Percentiles rank a stretch among this genome's conserved stretches.
Evolutionary conservation across 2,113 vertebrate genomes (phyloP).

Genomic region (Todiramphus chloris): DNA sequence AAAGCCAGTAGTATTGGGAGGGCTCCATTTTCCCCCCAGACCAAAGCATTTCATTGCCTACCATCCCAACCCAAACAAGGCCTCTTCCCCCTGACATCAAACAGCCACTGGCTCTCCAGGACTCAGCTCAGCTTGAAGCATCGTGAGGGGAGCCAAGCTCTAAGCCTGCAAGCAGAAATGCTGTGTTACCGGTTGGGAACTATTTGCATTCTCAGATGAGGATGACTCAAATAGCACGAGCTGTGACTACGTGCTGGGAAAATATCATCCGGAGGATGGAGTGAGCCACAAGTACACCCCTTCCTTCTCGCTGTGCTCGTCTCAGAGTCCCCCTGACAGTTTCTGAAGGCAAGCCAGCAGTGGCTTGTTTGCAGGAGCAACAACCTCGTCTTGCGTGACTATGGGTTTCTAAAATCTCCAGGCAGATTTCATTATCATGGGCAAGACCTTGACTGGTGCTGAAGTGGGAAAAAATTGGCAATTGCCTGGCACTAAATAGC

Average conservation of each 20-base stretch:
- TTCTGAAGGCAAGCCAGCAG: not conserved
- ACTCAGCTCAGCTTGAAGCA: not conserved
- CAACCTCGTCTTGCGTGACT: not conserved
- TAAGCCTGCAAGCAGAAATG: not conserved
- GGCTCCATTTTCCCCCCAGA: not conserved
- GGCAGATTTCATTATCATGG: not conserved
- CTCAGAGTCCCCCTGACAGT: not conserved
- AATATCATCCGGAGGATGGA: slow-evolving; percentile 47
- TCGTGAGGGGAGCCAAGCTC: not conserved
- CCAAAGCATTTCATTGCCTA: not conserved
- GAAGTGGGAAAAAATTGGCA: not conserved
- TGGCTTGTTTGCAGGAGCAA: not conserved
- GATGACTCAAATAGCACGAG: slow-evolving; percentile 57
- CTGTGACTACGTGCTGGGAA: slow-evolving; percentile 41
- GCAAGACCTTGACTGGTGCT: not conserved
- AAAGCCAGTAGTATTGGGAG: not conserved
- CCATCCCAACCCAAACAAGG: not conserved
- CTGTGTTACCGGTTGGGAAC: not conserved
- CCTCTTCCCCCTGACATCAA: fast-evolving
- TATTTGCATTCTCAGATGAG: slow-evolving; percentile 49
- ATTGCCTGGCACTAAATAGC: not conserved
- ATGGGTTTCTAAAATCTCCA: not conserved
- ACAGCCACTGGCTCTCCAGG: not conserved
- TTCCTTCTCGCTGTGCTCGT: not conserved
- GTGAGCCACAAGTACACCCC: slow-evolving; percentile 33